phyloP scores from a whole-genome alignment of 1,140 invertebrate genomes.

The Drusus annulatus region DNA sequence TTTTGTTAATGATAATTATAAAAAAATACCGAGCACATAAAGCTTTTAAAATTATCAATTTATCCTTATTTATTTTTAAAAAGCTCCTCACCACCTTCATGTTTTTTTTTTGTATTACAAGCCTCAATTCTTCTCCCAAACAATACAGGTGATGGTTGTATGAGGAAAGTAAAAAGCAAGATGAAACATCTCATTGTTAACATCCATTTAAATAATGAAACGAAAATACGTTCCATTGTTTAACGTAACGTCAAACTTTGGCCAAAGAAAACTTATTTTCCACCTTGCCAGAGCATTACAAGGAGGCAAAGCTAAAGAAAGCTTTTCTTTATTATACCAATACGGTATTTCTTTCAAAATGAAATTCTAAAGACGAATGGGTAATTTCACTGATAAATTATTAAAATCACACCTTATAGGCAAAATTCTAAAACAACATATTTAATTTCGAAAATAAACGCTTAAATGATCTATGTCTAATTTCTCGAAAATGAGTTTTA shows the following conservation, averaged over 20 bases:
- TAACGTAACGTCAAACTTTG: conserved; percentile 33
- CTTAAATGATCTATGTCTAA: no score
- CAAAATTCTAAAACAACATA: background rate
- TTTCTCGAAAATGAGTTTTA: no score
- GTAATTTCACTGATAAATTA: background rate
- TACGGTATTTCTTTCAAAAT: background rate
- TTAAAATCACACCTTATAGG: background rate
- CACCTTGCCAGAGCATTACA: background rate
- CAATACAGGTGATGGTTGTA: conserved; percentile 20
- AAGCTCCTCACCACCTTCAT: background rate
- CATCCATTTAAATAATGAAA: conserved; percentile 44
- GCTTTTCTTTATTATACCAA: background rate
- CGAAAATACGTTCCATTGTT: conserved; percentile 40
- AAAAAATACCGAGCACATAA: no score
- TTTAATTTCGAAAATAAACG: background rate
- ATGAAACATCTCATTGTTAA: conserved; percentile 28
- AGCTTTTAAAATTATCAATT: no score
- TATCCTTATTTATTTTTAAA: no score
- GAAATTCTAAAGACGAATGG: conserved; percentile 13
- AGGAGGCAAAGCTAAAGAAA: conserved; percentile 1
- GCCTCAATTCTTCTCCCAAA: conserved; percentile 4
- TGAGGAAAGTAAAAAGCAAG: background rate
- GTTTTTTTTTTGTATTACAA: conserved; percentile 5
- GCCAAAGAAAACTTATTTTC: conserved; percentile 15
- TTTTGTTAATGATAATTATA: no score